Percentiles rank a stretch among this genome's conserved stretches.
Evolutionary conservation across 2,797 vertebrate species (phyloP).

Genomic region (Myotis daubentonii): DNA sequence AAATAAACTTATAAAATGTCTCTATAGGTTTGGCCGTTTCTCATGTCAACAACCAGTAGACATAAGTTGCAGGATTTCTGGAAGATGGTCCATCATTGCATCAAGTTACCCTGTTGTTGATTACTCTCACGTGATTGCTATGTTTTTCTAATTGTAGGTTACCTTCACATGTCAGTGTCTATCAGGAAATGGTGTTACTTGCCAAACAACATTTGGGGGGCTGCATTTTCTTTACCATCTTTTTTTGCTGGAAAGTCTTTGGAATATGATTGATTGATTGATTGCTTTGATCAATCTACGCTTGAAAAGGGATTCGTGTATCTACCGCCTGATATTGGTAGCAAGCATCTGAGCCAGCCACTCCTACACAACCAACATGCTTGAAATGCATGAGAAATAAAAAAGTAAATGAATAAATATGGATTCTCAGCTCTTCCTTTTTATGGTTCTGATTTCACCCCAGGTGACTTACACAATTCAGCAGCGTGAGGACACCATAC

Average conservation of each 20-base stretch:
- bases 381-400: neutral
- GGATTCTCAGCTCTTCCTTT: neutral
- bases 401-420: neutral
- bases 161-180: neutral
- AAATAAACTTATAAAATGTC: neutral
- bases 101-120: constrained; percentile 85
- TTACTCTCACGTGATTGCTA: neutral
- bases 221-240: neutral
- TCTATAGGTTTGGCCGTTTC: neutral
- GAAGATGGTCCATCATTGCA: constrained; percentile 88
- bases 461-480: neutral
- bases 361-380: neutral
- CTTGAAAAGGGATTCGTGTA: neutral
- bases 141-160: neutral
- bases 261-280: neutral
- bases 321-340: neutral
- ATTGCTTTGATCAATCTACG: neutral
- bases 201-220: neutral
- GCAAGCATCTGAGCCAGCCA: neutral
- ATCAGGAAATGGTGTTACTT: neutral
- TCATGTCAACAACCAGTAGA: constrained; percentile 69
- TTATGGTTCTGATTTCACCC: neutral
- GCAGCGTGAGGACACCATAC: neutral
- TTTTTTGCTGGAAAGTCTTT: neutral
- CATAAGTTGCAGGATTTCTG: constrained; percentile 89